A percentile compares a stretch with the other conserved stretches of the same genome.
Evolutionary conservation across 2,888 invertebrate genomes (phyloP).

Genomic region (Nomada lathburiana): DNA sequence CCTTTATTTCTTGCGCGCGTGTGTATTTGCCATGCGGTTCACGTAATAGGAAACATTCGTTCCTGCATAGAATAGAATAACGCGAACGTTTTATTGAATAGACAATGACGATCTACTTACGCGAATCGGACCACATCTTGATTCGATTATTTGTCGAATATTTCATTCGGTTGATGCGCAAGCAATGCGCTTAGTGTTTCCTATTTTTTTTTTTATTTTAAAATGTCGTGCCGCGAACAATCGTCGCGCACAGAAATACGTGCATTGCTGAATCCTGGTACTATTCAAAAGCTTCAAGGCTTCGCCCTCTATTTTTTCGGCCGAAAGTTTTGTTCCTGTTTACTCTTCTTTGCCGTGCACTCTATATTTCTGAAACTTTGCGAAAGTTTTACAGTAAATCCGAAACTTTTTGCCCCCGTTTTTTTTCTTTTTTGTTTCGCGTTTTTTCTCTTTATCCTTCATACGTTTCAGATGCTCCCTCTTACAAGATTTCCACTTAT

Average conservation of each 20-base stretch:
- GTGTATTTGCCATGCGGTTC: too few relatives aligned
- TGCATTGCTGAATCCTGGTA: not conserved
- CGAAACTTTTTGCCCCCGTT: constrained; percentile 8
- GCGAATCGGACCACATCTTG: too few relatives aligned
- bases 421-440: not conserved
- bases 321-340: constrained; percentile 13
- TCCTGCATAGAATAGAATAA: too few relatives aligned
- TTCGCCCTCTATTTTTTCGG: not conserved
- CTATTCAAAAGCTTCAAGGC: not conserved
- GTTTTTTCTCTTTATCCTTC: not conserved
- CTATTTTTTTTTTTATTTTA: not conserved
- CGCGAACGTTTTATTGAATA: too few relatives aligned
- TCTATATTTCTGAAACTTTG: constrained; percentile 14
- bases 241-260: too few relatives aligned
- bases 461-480: not conserved
- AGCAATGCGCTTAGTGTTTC: not conserved
- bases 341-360: constrained; percentile 9
- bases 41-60: too few relatives aligned
- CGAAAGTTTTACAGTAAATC: constrained; percentile 23
- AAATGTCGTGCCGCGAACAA: not conserved
- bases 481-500: constrained; percentile 43
- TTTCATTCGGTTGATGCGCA: too few relatives aligned
- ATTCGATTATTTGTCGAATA: too few relatives aligned
- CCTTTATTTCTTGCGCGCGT: too few relatives aligned
- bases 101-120: too few relatives aligned